Evolutionary conservation across 2,888 invertebrate species (phyloP).

Genomic region (Noctuana brunneofusca): DNA sequence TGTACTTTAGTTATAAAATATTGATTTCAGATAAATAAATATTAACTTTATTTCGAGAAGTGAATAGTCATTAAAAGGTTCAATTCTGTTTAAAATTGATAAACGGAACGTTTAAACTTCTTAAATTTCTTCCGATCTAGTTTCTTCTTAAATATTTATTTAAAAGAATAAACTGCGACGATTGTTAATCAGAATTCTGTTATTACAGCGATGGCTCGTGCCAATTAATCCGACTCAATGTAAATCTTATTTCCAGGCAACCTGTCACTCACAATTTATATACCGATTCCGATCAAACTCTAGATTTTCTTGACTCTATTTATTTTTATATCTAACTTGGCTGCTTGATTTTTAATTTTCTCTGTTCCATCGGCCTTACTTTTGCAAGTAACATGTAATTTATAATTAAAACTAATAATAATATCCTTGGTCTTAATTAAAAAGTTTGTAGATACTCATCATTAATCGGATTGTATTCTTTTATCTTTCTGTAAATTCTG

Average conservation of each 20-base stretch:
- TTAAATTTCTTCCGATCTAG: background rate
- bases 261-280: constrained; percentile 10
- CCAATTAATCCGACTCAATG: constrained; percentile 21
- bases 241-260: constrained; percentile 17
- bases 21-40: no score
- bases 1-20: no score
- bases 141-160: background rate
- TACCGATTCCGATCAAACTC: constrained; percentile 12
- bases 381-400: background rate
- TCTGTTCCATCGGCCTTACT: background rate
- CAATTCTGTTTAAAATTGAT: no score
- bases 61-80: no score
- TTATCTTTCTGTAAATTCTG: no score
- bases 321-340: background rate
- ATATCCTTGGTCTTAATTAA: no score
- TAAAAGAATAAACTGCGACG: background rate
- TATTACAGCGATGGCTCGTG: constrained; percentile 11
- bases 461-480: no score
- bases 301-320: background rate
- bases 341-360: background rate
- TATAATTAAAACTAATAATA: no score
- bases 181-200: constrained; percentile 22
- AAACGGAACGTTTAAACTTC: no score
- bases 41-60: no score
- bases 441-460: no score